phyloP scores from a whole-genome alignment of 2,797 vertebrate genomes.

The Eospalax fontanierii region DNA sequence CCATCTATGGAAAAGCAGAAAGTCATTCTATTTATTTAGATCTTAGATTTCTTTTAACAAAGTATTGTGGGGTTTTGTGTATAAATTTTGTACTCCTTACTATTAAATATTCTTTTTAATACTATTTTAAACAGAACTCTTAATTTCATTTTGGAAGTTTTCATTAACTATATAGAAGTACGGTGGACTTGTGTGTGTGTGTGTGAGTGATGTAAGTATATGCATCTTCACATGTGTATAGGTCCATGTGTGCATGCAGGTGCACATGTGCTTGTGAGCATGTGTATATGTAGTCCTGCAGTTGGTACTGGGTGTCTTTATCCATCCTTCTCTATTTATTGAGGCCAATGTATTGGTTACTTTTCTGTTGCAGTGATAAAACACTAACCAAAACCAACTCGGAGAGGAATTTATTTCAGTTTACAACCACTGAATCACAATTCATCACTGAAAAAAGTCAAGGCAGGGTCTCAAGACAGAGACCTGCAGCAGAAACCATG shows the following conservation, averaged over 20 bases:
- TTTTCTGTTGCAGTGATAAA: too few species aligned
- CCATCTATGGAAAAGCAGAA: background rate
- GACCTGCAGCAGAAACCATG: too few species aligned
- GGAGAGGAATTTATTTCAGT: too few species aligned
- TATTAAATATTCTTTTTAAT: background rate
- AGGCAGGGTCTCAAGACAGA: too few species aligned
- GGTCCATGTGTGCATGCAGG: background rate
- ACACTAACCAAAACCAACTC: too few species aligned
- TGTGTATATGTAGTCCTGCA: background rate
- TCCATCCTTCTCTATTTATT: background rate
- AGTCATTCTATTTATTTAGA: background rate
- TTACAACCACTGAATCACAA: too few species aligned
- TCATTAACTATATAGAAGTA: background rate
- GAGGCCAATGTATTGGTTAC: background rate
- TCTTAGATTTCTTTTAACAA: background rate
- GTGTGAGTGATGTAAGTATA: background rate
- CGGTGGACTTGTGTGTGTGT: background rate
- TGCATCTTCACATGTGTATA: background rate
- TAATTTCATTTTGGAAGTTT: background rate
- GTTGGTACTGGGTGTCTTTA: background rate
- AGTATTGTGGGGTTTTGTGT: background rate
- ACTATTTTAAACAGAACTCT: background rate
- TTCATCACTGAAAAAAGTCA: too few species aligned
- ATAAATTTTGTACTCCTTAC: background rate
- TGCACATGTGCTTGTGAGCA: too few species aligned